phyloP scores from a whole-genome alignment of 2,888 invertebrate species.

The Tetropium fuscum region DNA sequence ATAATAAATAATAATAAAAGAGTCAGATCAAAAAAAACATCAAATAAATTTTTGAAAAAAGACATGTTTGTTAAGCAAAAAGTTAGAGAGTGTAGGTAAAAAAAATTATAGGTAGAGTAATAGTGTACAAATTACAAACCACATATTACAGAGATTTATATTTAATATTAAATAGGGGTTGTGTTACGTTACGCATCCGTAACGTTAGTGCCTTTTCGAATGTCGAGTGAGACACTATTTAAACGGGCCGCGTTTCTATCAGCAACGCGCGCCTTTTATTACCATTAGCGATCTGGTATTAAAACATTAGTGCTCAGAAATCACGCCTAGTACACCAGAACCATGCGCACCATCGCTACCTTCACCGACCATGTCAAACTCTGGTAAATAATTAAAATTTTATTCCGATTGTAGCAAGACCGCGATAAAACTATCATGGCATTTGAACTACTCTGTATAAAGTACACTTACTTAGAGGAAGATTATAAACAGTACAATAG shows the following conservation, averaged over 20 bases:
- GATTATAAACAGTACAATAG: no score
- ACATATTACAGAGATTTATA: slow-evolving; percentile 65
- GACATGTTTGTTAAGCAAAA: slow-evolving; percentile 40
- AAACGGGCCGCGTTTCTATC: slow-evolving; percentile 39
- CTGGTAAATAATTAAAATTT: no score
- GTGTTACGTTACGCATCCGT: slow-evolving; percentile 62
- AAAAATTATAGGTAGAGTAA: slow-evolving; percentile 51
- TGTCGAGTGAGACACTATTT: slow-evolving; percentile 66
- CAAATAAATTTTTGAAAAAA: slow-evolving; percentile 37
- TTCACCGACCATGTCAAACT: no score
- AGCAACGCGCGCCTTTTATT: slow-evolving; percentile 39
- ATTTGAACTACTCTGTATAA: no score
- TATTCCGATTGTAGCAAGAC: no score
- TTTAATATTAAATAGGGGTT: slow-evolving; percentile 66
- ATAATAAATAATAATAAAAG: slow-evolving; percentile 43
- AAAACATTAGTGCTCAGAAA: slow-evolving; percentile 40
- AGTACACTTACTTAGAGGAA: no score
- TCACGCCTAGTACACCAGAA: slow-evolving; percentile 27
- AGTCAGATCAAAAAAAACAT: slow-evolving; percentile 56
- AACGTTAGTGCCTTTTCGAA: slow-evolving; percentile 67
- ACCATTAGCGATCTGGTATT: slow-evolving; percentile 58
- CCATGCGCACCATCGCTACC: background rate
- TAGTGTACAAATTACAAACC: slow-evolving; percentile 62
- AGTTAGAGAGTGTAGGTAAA: slow-evolving; percentile 43
- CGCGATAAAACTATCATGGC: no score